Percentiles rank a stretch among this genome's conserved stretches.
phyloP scores from a whole-genome alignment of 2,113 vertebrate genomes.

The Xenopus borealis region DNA sequence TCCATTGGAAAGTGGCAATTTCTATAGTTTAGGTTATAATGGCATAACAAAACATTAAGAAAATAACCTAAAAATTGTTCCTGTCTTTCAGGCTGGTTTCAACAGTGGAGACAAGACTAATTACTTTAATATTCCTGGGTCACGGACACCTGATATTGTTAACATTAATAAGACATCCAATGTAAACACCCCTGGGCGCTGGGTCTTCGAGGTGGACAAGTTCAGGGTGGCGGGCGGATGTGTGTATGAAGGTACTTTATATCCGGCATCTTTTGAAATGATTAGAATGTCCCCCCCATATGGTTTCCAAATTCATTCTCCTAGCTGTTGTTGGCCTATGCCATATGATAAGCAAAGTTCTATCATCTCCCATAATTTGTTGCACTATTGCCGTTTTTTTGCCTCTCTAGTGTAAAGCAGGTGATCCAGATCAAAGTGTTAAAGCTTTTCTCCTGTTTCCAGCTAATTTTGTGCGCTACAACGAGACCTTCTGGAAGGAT shows the following conservation, averaged over 20 bases:
- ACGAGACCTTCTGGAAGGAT: conserved; percentile 22
- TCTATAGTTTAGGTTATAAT: no score
- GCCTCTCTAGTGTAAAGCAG: no score
- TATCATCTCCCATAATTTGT: no score
- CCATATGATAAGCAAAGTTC: no score
- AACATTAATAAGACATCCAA: conserved; percentile 47
- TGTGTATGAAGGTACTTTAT: neutral
- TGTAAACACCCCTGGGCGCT: neutral
- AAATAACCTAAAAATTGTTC: neutral
- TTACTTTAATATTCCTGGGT: conserved; percentile 49
- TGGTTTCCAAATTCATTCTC: no score
- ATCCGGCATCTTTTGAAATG: neutral
- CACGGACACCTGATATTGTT: conserved; percentile 19
- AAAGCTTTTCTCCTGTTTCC: neutral
- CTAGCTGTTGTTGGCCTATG: no score
- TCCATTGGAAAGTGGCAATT: no score
- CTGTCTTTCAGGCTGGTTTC: conserved; percentile 39
- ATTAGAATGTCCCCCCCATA: no score
- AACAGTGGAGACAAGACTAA: conserved; percentile 43
- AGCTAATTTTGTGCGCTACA: conserved; percentile 8
- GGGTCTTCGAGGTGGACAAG: conserved; percentile 26
- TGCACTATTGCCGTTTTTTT: no score
- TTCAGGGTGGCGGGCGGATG: accelerated
- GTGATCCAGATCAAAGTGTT: no score
- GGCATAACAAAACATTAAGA: no score